phyloP scores from a whole-genome alignment of 2,113 vertebrate species.

The Nibea coibor region DNA sequence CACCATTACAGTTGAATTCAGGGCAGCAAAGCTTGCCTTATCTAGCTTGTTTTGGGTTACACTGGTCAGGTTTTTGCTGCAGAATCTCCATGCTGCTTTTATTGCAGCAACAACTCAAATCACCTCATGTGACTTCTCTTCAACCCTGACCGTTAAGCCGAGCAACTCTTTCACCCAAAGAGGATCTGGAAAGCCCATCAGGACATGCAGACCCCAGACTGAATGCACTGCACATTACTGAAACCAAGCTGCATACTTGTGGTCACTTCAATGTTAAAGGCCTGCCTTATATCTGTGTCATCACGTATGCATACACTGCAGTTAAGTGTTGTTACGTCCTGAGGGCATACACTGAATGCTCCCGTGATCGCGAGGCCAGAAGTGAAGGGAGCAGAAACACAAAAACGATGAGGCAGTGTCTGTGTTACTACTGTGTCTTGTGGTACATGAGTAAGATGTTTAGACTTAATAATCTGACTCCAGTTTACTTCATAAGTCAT shows the following conservation, averaged over 20 bases:
- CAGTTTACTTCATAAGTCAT: conserved; percentile 7
- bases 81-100: conserved; percentile 42
- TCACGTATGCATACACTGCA: conserved; percentile 19
- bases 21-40: neutral
- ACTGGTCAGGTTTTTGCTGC: conserved; percentile 2
- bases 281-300: conserved; percentile 54
- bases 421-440: conserved; percentile 10
- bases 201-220: conserved; percentile 41
- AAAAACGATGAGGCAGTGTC: neutral
- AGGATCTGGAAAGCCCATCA: conserved; percentile 72
- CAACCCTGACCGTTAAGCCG: conserved; percentile 57
- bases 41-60: conserved; percentile 39
- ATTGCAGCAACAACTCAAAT: conserved; percentile 74
- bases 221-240: conserved; percentile 4
- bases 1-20: neutral
- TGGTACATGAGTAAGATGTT: conserved; percentile 9
- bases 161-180: conserved; percentile 47
- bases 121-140: conserved; percentile 73
- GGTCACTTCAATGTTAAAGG: conserved; percentile 54
- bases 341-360: conserved; percentile 12
- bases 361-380: conserved; percentile 27
- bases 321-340: conserved; percentile 2
- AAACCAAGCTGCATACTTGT: conserved; percentile 50
- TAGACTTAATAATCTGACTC: conserved; percentile 7
- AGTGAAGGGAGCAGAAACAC: conserved; percentile 2